Evolutionary conservation across 2,888 invertebrate species (phyloP).

Genomic region (Meta bourneti): DNA sequence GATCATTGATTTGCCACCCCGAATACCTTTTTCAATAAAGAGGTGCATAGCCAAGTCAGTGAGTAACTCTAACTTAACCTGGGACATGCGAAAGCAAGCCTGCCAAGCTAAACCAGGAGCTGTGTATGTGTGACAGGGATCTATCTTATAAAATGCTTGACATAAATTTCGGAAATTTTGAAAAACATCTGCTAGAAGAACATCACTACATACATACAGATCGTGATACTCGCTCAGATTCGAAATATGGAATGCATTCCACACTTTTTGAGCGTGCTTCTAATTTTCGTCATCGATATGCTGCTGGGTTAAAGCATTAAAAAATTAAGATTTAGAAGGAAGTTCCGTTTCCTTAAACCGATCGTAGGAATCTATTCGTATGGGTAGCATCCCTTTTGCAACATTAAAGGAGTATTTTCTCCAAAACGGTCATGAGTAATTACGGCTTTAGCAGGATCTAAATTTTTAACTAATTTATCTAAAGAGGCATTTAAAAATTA

Average conservation of each 20-base stretch:
- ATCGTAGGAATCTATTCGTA: background rate
- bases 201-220: background rate
- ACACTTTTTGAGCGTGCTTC: background rate
- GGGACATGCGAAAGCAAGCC: slow-evolving; percentile 78
- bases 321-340: background rate
- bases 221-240: background rate
- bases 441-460: background rate
- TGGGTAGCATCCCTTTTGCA: background rate
- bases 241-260: background rate
- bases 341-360: background rate
- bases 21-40: slow-evolving; percentile 78
- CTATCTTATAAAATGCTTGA: slow-evolving; percentile 78
- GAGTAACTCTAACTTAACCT: slow-evolving; percentile 78
- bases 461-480: background rate
- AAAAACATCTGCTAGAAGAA: background rate
- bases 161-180: slow-evolving; percentile 79
- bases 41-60: slow-evolving; percentile 78
- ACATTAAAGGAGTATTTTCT: background rate
- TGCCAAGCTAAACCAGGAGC: slow-evolving; percentile 79
- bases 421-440: background rate
- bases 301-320: background rate
- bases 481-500: background rate
- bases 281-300: background rate
- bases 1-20: slow-evolving; percentile 72
- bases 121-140: no score